Base-by-base conservation (phyloP, 2,797 vertebrate genomes). In the Bothrops alternatus region DNA sequence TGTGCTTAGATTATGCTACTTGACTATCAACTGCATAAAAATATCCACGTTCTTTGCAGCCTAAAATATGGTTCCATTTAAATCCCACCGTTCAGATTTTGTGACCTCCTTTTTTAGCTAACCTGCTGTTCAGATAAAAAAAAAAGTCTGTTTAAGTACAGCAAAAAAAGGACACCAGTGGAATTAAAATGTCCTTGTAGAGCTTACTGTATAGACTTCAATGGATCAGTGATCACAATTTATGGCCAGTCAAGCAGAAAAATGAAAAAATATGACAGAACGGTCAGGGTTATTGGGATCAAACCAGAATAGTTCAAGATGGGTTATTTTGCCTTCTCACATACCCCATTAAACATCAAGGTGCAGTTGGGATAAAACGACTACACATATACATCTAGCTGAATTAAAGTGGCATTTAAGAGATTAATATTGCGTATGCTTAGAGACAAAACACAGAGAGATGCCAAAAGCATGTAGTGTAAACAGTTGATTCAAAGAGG, bases 161-260 rank as follows among this genome's bases (percentile, higher is more conserved):
- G 91, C 86, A 53, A 89, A 95, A 37, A 50, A 91, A 86, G 90
- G 87, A 90, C 50, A 16, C 63, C 28, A 57, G 2, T 37, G 23
- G 65, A 91, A 2, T 69, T 91, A 93, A 61, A 8, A 93, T 8
- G 32, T 16, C 58, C 69, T 88, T 93, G 86, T 37, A 55, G 25
- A 47, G 69, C 69, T 93, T 85, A 92, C 0, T 85, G 89, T 86
- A 60, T 8, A 86, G 0, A 91, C n/a, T 63, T 88, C n/a, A 91
- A 18, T 0, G 65, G 2, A 73, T 87, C 86, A 56, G 4, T 0
- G 10, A 61, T 69, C 55, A 78, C 63, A 92, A 93, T 95, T 90
- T 93, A 86, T 16, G 14, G 88, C 91, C 16, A 50, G 63, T 93
- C 37, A 6, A 90, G 90, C 57, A 69, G 25, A 94, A 92, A 10